Conservation (phyloP, 1,140 invertebrate genomes). For the Leguminivora glycinivorella region DNA sequence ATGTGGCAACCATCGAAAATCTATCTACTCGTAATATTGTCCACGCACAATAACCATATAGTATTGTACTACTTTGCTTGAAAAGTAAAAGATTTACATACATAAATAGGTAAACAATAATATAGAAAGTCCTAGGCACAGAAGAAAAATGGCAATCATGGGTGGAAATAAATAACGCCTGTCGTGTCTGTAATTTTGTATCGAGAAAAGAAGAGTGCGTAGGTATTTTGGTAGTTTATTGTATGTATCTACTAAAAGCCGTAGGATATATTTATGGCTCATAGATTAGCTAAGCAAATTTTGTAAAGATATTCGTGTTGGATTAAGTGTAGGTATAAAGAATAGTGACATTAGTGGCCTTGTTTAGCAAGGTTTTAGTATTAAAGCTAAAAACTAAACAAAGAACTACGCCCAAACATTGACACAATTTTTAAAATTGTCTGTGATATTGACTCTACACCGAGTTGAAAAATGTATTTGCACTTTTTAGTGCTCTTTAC, state of each 20-base stretch:
- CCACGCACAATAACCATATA: no score
- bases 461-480: conserved; percentile 13
- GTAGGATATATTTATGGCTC: neutral
- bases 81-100: no score
- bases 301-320: neutral
- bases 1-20: no score
- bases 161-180: no score
- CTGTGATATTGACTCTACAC: conserved; percentile 54
- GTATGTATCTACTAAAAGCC: neutral
- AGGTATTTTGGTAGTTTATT: neutral
- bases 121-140: no score
- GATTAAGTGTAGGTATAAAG: conserved; percentile 1
- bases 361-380: neutral
- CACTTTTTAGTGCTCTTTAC: neutral
- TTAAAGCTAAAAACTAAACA: conserved; percentile 16
- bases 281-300: neutral
- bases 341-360: neutral
- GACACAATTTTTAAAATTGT: conserved; percentile 40
- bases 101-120: no score
- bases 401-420: conserved; percentile 12
- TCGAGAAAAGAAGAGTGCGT: no score
- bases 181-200: no score
- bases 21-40: no score
- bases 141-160: no score
- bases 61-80: no score